Conservation (phyloP, 2,797 vertebrate genomes). For the Amazona finschi region DNA sequence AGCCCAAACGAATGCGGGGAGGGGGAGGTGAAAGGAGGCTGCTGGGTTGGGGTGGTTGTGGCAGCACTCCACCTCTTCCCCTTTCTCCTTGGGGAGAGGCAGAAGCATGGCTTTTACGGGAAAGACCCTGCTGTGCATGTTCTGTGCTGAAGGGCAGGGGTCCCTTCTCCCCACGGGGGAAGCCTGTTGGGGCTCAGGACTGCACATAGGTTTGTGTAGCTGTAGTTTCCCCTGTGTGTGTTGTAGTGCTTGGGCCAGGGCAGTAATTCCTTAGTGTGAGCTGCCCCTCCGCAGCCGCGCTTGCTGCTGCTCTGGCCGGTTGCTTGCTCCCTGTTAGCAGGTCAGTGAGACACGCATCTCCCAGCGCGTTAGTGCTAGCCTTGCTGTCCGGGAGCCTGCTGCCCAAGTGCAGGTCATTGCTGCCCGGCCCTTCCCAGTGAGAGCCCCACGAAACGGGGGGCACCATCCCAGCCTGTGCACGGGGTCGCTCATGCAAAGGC, state of each 20-base stretch:
- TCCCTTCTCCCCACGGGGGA: rapidly evolving
- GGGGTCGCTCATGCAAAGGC: rapidly evolving
- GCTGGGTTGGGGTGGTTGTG: neutral
- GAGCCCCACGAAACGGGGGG: rapidly evolving
- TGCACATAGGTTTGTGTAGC: rapidly evolving
- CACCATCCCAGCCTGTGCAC: rapidly evolving
- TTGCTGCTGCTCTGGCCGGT: neutral
- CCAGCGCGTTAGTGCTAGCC: rapidly evolving
- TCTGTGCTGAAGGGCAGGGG: rapidly evolving
- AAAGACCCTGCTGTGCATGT: rapidly evolving
- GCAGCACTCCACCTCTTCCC: neutral
- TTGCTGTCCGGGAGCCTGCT: neutral
- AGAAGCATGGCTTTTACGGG: rapidly evolving
- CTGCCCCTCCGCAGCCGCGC: neutral
- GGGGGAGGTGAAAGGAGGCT: rapidly evolving
- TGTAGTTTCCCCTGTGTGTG: rapidly evolving
- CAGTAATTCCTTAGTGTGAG: neutral
- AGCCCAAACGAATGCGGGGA: too few relatives aligned
- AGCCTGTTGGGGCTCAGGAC: neutral
- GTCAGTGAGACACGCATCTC: rapidly evolving
- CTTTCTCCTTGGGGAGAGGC: neutral
- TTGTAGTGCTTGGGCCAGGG: neutral
- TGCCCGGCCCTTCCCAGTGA: neutral
- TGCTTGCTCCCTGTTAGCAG: neutral
- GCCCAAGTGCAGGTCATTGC: neutral